phyloP scores from a whole-genome alignment of 2,797 vertebrate genomes.

The Sebastes steindachneri region DNA sequence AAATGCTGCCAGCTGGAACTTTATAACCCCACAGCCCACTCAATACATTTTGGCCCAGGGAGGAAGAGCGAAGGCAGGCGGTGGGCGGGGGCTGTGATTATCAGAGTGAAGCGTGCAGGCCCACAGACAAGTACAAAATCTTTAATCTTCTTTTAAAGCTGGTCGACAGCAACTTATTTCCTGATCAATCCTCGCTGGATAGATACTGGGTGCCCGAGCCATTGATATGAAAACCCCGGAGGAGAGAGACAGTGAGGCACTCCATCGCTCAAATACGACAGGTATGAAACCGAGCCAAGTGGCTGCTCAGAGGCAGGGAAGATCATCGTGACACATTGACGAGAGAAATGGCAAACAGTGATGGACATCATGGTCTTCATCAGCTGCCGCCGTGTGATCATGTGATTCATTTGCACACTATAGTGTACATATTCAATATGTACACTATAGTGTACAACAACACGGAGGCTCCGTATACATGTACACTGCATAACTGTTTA shows the following conservation, averaged over 20 bases:
- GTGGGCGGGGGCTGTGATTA: constrained; percentile 44
- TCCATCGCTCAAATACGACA: constrained; percentile 52
- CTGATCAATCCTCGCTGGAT: constrained; percentile 58
- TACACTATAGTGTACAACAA: not conserved
- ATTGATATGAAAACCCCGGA: constrained; percentile 39
- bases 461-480: not conserved
- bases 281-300: constrained; percentile 55
- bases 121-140: constrained; percentile 62
- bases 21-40: constrained; percentile 67
- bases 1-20: constrained; percentile 76
- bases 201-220: constrained; percentile 25
- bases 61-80: constrained; percentile 1
- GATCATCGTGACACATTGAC: constrained; percentile 27
- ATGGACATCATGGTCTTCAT: constrained; percentile 46
- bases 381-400: not conserved
- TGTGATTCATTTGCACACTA: no score
- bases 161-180: constrained; percentile 68
- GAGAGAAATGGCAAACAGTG: not conserved
- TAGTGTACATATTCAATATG: not conserved
- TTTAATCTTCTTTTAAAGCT: constrained; percentile 70
- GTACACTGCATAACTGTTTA: no score
- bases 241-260: constrained; percentile 27
- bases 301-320: constrained; percentile 20
- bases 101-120: constrained; percentile 50
- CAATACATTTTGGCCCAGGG: constrained; percentile 54